Evolutionary conservation across 2,888 invertebrate genomes (phyloP).

Genomic region (Pheosia gnoma): DNA sequence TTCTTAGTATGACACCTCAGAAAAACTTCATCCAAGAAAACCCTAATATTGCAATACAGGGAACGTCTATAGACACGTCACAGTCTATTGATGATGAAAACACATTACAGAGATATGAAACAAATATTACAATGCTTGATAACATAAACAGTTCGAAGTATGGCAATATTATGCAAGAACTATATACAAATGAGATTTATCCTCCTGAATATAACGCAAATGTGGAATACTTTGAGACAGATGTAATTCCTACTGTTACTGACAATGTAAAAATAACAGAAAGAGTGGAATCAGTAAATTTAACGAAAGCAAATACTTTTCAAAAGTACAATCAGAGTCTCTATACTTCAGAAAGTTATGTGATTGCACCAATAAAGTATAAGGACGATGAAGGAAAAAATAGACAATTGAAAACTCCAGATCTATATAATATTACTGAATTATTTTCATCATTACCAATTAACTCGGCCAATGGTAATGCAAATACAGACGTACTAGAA

Average conservation of each 20-base stretch:
- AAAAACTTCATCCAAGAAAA: not conserved
- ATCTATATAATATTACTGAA: not conserved
- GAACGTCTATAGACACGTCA: not conserved
- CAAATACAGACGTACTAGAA: not conserved
- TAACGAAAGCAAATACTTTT: not conserved
- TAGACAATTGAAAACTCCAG: not conserved
- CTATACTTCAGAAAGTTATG: not conserved
- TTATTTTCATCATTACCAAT: not conserved
- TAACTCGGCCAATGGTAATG: not conserved
- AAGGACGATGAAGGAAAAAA: not conserved
- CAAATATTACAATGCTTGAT: not conserved
- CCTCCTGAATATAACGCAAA: not conserved
- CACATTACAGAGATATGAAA: slow-evolving; percentile 1
- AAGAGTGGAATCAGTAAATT: not conserved
- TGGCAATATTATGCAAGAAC: not conserved
- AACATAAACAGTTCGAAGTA: not conserved
- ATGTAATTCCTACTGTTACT: not conserved
- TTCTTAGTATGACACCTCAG: not conserved
- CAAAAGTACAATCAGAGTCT: not conserved
- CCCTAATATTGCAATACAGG: not conserved
- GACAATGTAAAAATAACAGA: not conserved
- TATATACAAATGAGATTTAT: not conserved
- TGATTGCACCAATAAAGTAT: not conserved
- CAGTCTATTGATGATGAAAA: not conserved
- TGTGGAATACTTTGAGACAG: not conserved